Base-by-base conservation (phyloP, 1,140 invertebrate genomes). In the Drosophila baimaii region DNA sequence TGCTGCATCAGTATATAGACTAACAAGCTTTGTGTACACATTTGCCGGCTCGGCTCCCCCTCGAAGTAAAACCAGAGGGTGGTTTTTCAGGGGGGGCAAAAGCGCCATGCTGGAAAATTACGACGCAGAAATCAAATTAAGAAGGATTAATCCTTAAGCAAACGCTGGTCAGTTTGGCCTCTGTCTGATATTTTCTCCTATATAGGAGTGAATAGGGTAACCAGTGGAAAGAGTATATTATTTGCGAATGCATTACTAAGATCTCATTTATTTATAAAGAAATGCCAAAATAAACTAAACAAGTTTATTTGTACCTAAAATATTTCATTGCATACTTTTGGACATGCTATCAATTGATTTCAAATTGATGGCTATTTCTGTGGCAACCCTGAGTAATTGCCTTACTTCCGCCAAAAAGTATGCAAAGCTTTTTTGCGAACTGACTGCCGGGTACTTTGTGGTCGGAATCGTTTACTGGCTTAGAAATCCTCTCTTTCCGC, bases 71-170 rank as follows among this genome's bases (percentile, higher is more conserved):
- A n/a, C 21, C 13, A 27, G 71, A 44, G 63, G 73, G 59, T 77
- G 77, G 49, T 21, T 59, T 66, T 49, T 43, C 51, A 33, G 59
- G 55, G 62, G 62, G 33, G 57, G 51, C 54, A 41, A 52, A 33
- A 52, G 59, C 61, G 63, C 58, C 74, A 77, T 68, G 56, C 57
- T 83, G 80, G 41, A 89, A 88, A 88, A 89, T 81, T 84, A 80
- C 84, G 84, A 81, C 84, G 84, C 74, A 88, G 62, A 84, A 89
- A 74, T 82, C 59, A 57, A 23, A 46, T 37, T 51, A 61, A 49
- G 41, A 51, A 54, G 64, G 56, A 46, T 47, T 52, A 72, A 79
- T 79, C 78, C 82, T 77, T 69, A 47, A 59, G 49, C 55, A 66
- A 83, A 46, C 62, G 41, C 8, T 55, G 43, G 56, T 23, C 13